phyloP scores from a whole-genome alignment of 1,140 invertebrate species.

The Centruroides vittatus region DNA sequence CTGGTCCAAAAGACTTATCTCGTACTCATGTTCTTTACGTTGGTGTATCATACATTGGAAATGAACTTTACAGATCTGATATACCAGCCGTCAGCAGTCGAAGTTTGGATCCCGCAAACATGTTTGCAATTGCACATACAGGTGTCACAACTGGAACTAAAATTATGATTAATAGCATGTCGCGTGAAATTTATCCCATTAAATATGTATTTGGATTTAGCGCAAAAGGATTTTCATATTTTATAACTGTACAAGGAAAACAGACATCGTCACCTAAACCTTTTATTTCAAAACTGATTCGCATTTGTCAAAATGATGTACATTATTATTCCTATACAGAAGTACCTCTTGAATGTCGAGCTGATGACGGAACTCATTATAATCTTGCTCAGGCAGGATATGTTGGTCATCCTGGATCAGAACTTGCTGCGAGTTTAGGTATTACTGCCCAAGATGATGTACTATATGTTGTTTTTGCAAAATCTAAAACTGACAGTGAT shows the following conservation, averaged over 20 bases:
- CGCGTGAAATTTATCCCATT: constrained; percentile 80
- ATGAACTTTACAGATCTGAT: constrained; percentile 81
- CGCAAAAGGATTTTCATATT: constrained; percentile 91
- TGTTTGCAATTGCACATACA: constrained; percentile 77
- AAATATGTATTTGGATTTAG: constrained; percentile 92
- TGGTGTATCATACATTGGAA: constrained; percentile 85
- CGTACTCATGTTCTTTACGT: constrained; percentile 89
- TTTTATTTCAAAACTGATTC: constrained; percentile 84
- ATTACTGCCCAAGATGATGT: constrained; percentile 87
- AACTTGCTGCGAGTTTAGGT: constrained; percentile 68
- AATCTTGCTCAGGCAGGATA: constrained; percentile 88
- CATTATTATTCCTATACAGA: constrained; percentile 97
- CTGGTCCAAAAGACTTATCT: constrained; percentile 49
- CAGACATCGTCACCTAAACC: constrained; percentile 29
- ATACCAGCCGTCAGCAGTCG: constrained; percentile 87
- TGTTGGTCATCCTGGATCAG: constrained; percentile 79
- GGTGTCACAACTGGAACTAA: constrained; percentile 84
- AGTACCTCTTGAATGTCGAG: constrained; percentile 85
- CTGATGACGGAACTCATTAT: constrained; percentile 53
- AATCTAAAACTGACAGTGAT: constrained; percentile 38
- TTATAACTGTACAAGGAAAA: constrained; percentile 67
- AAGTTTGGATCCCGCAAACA: constrained; percentile 66
- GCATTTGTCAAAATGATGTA: constrained; percentile 88
- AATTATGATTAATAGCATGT: constrained; percentile 78
- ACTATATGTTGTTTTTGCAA: constrained; percentile 82